Conservation (phyloP, 2,888 invertebrate species). For the Scaptomyza flava region DNA sequence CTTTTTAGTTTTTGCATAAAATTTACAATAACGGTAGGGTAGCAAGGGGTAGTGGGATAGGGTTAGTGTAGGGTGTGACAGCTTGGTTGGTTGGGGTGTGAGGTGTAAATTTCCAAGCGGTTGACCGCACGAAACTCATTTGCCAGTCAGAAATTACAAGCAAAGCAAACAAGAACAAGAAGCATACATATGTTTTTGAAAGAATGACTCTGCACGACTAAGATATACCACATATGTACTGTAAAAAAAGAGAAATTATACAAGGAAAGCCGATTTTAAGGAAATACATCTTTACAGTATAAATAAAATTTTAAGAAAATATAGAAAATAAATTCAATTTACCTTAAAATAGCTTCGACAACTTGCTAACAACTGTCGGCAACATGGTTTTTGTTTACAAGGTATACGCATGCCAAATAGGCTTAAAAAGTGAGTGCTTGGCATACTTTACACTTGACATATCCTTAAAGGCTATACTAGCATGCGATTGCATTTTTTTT, state of each 20-base stretch:
- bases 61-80: not conserved
- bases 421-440: slow-evolving; percentile 19
- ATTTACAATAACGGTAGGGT: slow-evolving; percentile 31
- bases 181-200: not conserved
- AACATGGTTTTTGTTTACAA: slow-evolving; percentile 9
- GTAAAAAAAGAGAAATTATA: too few species aligned
- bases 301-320: too few species aligned
- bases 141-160: slow-evolving; percentile 62
- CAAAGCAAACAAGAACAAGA: slow-evolving; percentile 8
- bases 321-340: too few species aligned
- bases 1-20: slow-evolving; percentile 40
- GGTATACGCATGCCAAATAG: slow-evolving; percentile 25
- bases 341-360: too few species aligned
- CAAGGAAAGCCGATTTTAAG: too few species aligned
- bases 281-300: too few species aligned
- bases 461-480: slow-evolving; percentile 36
- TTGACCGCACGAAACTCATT: slow-evolving; percentile 72
- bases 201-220: not conserved
- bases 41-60: not conserved
- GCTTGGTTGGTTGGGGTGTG: not conserved
- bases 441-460: slow-evolving; percentile 21
- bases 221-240: slow-evolving; percentile 16
- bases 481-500: slow-evolving; percentile 33
- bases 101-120: slow-evolving; percentile 61
- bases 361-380: too few species aligned